Percentiles rank a stretch among this genome's conserved stretches.
Conservation (phyloP, 2,113 vertebrate genomes). For the Thalassoma bifasciatum region DNA sequence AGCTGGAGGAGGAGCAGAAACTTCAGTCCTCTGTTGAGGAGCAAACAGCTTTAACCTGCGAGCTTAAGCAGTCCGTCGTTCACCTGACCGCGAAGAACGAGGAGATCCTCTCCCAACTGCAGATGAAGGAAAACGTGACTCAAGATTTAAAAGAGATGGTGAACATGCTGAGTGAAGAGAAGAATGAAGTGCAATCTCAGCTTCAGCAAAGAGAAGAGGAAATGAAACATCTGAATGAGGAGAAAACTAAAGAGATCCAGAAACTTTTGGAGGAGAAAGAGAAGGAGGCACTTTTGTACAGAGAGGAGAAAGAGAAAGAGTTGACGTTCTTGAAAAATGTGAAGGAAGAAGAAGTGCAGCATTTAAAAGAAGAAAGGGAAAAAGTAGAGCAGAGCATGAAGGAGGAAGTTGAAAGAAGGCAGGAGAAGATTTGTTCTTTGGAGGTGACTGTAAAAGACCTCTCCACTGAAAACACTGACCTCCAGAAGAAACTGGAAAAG, state of each 20-base stretch:
- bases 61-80: slow-evolving; percentile 79
- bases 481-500: slow-evolving; percentile 81
- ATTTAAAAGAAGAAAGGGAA: slow-evolving; percentile 50
- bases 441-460: slow-evolving; percentile 74
- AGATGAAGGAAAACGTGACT: slow-evolving; percentile 80
- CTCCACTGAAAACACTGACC: slow-evolving; percentile 71
- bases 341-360: slow-evolving; percentile 53
- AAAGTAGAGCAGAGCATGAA: slow-evolving; percentile 66
- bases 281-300: slow-evolving; percentile 25
- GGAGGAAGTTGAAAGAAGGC: slow-evolving; percentile 68
- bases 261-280: slow-evolving; percentile 54
- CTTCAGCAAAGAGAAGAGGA: slow-evolving; percentile 78
- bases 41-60: slow-evolving; percentile 30
- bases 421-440: slow-evolving; percentile 70
- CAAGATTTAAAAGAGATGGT: slow-evolving; percentile 83
- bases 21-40: slow-evolving; percentile 43
- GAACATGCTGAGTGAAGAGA: slow-evolving; percentile 75
- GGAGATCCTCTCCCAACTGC: slow-evolving; percentile 72
- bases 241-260: slow-evolving; percentile 54
- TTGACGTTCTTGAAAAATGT: slow-evolving; percentile 71
- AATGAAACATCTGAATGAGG: slow-evolving; percentile 73
- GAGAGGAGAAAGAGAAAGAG: slow-evolving; percentile 36
- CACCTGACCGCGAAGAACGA: slow-evolving; percentile 83
- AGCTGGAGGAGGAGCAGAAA: slow-evolving; percentile 73
- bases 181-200: slow-evolving; percentile 70